Conservation (phyloP, 1,140 invertebrate genomes). For the Drosophila pandora region DNA sequence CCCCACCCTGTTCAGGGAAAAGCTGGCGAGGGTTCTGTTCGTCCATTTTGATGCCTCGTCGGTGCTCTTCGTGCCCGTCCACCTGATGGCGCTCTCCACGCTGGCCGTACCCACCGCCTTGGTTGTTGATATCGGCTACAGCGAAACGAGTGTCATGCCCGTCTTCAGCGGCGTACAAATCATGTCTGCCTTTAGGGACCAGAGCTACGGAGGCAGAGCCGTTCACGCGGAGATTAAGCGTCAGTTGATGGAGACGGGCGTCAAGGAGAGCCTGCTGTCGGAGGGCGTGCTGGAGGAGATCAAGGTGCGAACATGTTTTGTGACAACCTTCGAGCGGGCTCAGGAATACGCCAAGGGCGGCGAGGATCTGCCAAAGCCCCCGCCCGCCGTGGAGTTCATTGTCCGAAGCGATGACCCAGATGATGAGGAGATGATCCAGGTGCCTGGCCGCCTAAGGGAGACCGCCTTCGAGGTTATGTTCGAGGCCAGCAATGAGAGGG, state of each 20-base stretch:
- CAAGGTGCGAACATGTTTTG: slow-evolving; percentile 92
- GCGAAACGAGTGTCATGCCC: slow-evolving; percentile 92
- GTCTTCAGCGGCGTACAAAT: slow-evolving; percentile 94
- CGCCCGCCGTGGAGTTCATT: slow-evolving; percentile 89
- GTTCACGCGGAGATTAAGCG: slow-evolving; percentile 86
- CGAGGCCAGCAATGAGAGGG: slow-evolving; percentile 92
- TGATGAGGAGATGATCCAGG: slow-evolving; percentile 84
- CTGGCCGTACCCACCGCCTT: slow-evolving; percentile 91
- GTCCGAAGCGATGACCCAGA: slow-evolving; percentile 85
- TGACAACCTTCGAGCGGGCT: slow-evolving; percentile 90
- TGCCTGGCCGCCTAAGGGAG: slow-evolving; percentile 91
- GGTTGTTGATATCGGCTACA: slow-evolving; percentile 94
- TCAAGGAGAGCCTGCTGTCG: slow-evolving; percentile 84
- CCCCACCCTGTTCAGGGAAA: slow-evolving; percentile 92
- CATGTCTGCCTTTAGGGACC: slow-evolving; percentile 90
- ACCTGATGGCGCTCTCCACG: slow-evolving; percentile 91
- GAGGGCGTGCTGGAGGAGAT: slow-evolving; percentile 88
- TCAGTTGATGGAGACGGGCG: slow-evolving; percentile 83
- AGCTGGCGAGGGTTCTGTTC: slow-evolving; percentile 95
- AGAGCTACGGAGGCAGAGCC: slow-evolving; percentile 88
- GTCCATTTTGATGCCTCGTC: slow-evolving; percentile 94
- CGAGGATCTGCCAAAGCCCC: slow-evolving; percentile 84
- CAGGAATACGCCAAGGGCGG: slow-evolving; percentile 85
- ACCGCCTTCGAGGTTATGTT: slow-evolving; percentile 92
- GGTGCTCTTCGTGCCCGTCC: slow-evolving; percentile 90